Conservation (phyloP, 2,113 vertebrate species). For the Indicator indicator region DNA sequence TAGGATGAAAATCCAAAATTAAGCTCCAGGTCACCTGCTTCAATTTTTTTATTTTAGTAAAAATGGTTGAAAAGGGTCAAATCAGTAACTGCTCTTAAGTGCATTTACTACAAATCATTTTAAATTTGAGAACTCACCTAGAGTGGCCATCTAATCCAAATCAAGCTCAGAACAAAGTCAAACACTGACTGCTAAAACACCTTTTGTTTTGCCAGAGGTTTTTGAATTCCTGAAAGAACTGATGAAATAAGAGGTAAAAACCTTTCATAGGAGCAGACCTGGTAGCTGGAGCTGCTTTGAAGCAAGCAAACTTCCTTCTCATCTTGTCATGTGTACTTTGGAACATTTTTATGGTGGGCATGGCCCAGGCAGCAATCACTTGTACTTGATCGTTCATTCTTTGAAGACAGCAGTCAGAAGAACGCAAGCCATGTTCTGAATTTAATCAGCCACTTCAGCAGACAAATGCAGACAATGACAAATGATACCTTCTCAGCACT, state of each 20-base stretch:
- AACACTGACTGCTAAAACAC: background rate
- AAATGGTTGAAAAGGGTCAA: background rate
- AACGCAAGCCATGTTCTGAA: background rate
- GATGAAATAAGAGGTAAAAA: background rate
- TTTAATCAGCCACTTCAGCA: background rate
- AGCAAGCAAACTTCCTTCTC: slow-evolving; percentile 10
- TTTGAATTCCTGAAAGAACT: background rate
- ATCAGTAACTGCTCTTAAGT: background rate
- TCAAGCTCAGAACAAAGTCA: background rate
- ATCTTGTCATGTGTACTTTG: slow-evolving; percentile 23
- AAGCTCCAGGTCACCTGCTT: background rate
- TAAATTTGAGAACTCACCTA: slow-evolving; percentile 20
- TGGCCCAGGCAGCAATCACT: background rate
- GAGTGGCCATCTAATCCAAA: background rate
- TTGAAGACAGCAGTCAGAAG: slow-evolving; percentile 13
- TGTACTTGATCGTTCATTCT: slow-evolving; percentile 18
- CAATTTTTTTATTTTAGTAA: background rate
- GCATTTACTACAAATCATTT: background rate
- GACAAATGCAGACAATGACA: background rate
- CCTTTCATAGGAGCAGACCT: background rate
- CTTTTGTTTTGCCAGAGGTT: background rate
- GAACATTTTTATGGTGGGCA: slow-evolving; percentile 10
- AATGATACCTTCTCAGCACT: background rate
- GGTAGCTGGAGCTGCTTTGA: background rate
- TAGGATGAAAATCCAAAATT: background rate